phyloP scores from a whole-genome alignment of 2,888 invertebrate genomes.

The Drosophila fulvimacula region DNA sequence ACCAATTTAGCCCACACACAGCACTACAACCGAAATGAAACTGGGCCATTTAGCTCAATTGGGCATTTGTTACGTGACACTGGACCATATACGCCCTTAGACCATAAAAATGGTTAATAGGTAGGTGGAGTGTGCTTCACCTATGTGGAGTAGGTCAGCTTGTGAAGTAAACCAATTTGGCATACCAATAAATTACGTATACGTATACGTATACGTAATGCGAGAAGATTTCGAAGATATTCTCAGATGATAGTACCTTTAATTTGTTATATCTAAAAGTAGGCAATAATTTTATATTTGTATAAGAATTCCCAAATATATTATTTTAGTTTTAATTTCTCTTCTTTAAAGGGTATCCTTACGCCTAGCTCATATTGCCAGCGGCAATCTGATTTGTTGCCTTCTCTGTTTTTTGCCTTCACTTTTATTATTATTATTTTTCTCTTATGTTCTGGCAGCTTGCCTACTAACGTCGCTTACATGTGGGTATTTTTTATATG shows the following conservation, averaged over 20 bases:
- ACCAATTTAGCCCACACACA: constrained; percentile 12
- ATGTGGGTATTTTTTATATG: constrained; percentile 9
- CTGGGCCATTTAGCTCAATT: constrained; percentile 64
- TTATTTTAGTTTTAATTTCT: not conserved
- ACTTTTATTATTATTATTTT: constrained; percentile 7
- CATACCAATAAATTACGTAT: not conserved
- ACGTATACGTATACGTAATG: not conserved
- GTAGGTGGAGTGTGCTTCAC: not conserved
- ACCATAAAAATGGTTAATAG: constrained; percentile 16
- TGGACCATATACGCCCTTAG: constrained; percentile 19
- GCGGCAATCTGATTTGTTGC: not conserved
- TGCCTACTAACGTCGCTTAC: not conserved
- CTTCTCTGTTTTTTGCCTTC: not conserved
- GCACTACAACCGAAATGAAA: constrained; percentile 26
- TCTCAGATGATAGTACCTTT: not conserved
- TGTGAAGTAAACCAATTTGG: not conserved
- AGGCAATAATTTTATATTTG: not conserved
- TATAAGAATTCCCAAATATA: not conserved
- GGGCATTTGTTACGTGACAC: constrained; percentile 63
- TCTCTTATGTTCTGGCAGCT: not conserved
- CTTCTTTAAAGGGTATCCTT: not conserved
- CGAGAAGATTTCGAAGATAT: not conserved
- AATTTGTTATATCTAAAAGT: not conserved
- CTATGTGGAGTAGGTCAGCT: not conserved
- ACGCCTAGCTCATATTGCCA: not conserved